These are phyloP conservation scores for Drosophila ogumai DNA, from an alignment of 1,140 invertebrate genomes.

Conservation along the genomic window DNA sequence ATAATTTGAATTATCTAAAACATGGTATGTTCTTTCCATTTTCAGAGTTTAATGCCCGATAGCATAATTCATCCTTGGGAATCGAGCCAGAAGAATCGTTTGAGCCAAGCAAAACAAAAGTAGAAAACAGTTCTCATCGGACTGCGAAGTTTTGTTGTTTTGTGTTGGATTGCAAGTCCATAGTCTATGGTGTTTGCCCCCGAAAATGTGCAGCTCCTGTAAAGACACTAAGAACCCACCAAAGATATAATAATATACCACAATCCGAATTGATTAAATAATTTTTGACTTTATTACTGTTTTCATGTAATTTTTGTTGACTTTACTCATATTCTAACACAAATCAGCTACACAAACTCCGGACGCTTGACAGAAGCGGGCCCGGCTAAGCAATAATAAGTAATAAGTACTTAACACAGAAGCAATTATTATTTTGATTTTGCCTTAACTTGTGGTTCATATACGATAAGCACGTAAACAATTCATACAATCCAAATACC, in stretches of 20 bases:
- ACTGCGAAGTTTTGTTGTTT: no score
- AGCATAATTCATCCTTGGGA: no score
- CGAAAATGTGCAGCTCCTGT: no score
- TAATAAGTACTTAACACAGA: conserved; percentile 72
- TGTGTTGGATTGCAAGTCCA: no score
- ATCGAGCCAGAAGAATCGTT: no score
- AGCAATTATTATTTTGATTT: conserved; percentile 34
- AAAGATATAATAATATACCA: background rate
- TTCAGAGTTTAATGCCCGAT: no score
- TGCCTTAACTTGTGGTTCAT: conserved; percentile 8
- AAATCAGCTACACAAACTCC: conserved; percentile 72
- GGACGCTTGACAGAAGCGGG: conserved; percentile 19
- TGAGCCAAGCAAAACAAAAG: no score
- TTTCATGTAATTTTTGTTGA: conserved; percentile 47
- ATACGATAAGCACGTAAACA: conserved; percentile 48
- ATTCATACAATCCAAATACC: conserved; percentile 63
- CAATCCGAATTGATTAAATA: conserved; percentile 53
- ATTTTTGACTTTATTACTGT: conserved; percentile 69
- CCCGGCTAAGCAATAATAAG: conserved; percentile 61
- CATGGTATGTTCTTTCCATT: no score
- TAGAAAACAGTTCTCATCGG: background rate
- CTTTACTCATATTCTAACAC: conserved; percentile 68
- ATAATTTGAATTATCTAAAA: no score
- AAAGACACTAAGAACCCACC: background rate
- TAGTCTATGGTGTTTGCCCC: background rate